These are phyloP conservation scores for Cinclus cinclus DNA, from an alignment of 2,113 vertebrate genomes.

Conservation along the genomic window DNA sequence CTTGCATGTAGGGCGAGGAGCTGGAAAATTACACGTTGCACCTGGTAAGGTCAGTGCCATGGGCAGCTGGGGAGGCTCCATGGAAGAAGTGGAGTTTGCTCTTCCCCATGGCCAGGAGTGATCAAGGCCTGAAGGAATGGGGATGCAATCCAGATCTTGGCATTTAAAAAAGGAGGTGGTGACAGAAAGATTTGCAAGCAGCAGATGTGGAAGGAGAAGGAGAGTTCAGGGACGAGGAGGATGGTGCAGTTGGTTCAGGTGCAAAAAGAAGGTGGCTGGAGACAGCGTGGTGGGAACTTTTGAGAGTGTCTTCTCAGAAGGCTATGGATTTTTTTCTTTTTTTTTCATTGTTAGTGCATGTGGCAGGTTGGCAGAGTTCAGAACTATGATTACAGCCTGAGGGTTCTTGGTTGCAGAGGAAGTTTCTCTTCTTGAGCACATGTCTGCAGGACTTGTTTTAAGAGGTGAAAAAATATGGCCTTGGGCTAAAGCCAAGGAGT, in stretches of 20 bases:
- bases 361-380: neutral
- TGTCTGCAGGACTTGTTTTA: neutral
- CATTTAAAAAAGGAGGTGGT: conserved; percentile 27
- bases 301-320: neutral
- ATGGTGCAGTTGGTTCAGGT: neutral
- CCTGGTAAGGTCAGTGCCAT: neutral
- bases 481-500: conserved; percentile 16
- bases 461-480: neutral
- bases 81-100: neutral
- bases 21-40: neutral
- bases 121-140: neutral
- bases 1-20: accelerated
- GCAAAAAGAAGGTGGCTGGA: neutral
- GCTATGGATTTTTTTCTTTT: neutral
- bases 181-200: conserved; percentile 63
- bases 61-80: neutral
- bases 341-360: accelerated
- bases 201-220: conserved; percentile 55
- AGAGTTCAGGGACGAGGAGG: conserved; percentile 46
- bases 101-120: neutral
- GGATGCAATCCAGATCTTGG: neutral
- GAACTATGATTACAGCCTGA: neutral
- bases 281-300: accelerated
- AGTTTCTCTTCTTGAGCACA: neutral
- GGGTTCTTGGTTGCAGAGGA: neutral